Base-by-base conservation (phyloP, 2,888 invertebrate species). In the Litoditis marina region DNA sequence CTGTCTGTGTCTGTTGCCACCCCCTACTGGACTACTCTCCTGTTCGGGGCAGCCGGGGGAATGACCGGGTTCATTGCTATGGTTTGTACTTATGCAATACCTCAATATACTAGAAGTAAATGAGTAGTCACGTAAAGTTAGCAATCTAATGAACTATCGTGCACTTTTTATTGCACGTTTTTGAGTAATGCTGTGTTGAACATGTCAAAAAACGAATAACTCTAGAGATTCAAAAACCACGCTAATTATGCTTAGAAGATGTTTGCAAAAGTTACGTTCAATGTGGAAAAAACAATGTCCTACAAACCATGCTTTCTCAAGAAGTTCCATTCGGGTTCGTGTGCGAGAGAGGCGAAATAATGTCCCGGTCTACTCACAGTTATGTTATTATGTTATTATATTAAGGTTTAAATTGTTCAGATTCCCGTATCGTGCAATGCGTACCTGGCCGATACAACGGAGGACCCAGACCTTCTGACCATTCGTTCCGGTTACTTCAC, bases 401-500 rank as follows among this genome's bases (percentile, higher is more conserved):
- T n/a, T n/a, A n/a, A n/a, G n/a, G n/a, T n/a, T n/a, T n/a, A n/a
- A n/a, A n/a, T n/a, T n/a, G n/a, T 60, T 22, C 30, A 68, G 70
- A 63, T 72, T 39, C 75, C 74, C 7, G 75, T 75, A 3, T 73
- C 72, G 1, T 76, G 74, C 60, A 70, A 76, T 36, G 74, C 76
- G 11, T 76, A 69, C 51, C 63, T 76, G n/a, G 76, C 76, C n/a
- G 76, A 76, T 53, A 69, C 62, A 25, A 76, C 76, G 2, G 59
- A 60, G 30, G 71, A 76, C 49, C 56, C 65, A 30, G 56, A 61
- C 22, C 19, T 61, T 25, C 60, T 65, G n/a, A 68, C 65, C 11
- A 52, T 63, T 6, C 63, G 71, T 8, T 63, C 73, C 11, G 76
- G 74, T 8, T 63, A 77, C 27, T 64, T 76, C 55, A 63, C 57